Evolutionary conservation across 2,113 vertebrate species (phyloP).

Genomic region (Psittacula cyanocephala): DNA sequence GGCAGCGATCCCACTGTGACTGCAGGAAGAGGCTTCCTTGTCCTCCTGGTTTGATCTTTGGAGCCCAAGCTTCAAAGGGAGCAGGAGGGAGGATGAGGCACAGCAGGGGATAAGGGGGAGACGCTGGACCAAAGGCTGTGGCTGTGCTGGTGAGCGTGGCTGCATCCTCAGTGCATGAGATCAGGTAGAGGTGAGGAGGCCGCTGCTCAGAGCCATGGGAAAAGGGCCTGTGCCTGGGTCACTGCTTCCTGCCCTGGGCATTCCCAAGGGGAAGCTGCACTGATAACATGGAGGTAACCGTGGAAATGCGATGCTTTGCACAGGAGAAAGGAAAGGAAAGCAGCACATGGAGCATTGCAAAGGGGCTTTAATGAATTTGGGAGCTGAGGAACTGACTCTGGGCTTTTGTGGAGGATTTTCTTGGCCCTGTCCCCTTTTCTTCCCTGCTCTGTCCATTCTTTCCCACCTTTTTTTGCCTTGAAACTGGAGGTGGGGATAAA

Average conservation of each 20-base stretch:
- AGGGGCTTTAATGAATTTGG: background rate
- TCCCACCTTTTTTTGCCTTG: background rate
- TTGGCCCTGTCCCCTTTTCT: background rate
- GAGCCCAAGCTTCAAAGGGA: background rate
- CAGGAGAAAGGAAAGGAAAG: background rate
- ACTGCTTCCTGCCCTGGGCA: background rate
- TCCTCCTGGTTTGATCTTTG: background rate
- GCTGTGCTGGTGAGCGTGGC: background rate
- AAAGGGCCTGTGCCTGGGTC: background rate
- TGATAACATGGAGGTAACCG: background rate
- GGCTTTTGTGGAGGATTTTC: background rate
- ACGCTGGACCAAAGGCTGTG: background rate
- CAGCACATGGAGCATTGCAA: background rate
- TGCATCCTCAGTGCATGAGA: background rate
- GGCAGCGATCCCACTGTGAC: constrained; percentile 1
- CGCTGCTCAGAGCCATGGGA: background rate
- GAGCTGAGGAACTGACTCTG: background rate
- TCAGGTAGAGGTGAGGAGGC: background rate
- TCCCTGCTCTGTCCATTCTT: background rate
- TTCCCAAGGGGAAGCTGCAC: background rate
- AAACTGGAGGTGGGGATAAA: background rate
- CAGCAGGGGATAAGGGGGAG: background rate
- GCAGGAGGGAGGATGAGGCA: background rate
- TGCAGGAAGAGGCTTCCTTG: background rate
- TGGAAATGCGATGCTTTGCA: background rate